phyloP scores from a whole-genome alignment of 64 coral and sea anemone species.

The Montipora sp. region DNA sequence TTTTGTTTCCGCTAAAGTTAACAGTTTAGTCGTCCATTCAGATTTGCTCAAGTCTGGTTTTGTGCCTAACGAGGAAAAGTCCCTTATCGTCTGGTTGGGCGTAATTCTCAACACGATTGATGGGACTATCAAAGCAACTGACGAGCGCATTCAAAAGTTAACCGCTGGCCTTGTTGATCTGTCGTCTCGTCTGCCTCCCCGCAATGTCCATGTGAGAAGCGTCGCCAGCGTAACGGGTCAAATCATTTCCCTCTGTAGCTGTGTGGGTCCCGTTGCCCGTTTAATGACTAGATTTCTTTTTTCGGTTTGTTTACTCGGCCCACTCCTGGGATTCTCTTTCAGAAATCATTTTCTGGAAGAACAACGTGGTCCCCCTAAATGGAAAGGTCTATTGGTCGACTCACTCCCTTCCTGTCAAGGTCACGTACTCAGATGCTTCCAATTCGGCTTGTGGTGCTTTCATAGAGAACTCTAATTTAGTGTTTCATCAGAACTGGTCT shows the following conservation, averaged over 20 bases:
- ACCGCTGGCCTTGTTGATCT: background rate
- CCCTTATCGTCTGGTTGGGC: too few species aligned
- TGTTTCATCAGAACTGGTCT: background rate
- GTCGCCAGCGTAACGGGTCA: background rate
- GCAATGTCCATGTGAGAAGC: too few species aligned
- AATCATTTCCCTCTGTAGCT: background rate
- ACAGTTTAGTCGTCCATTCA: background rate
- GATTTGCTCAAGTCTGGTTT: too few species aligned
- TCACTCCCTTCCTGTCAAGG: slow-evolving; percentile 30
- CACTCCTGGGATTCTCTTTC: background rate
- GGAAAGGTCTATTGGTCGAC: background rate
- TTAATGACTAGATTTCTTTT: slow-evolving; percentile 50
- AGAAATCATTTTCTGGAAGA: slow-evolving; percentile 55
- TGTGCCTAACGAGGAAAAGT: too few species aligned
- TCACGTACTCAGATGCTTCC: slow-evolving; percentile 44
- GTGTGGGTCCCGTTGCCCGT: background rate
- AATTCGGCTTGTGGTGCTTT: background rate
- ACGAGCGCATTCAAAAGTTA: too few species aligned
- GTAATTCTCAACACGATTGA: too few species aligned
- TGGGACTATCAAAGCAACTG: too few species aligned
- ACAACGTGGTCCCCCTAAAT: slow-evolving; percentile 25
- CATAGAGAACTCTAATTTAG: background rate
- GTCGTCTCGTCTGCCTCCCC: background rate
- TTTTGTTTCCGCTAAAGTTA: slow-evolving; percentile 15
- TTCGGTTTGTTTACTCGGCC: background rate